A percentile compares a stretch with the other conserved stretches of the same genome.
phyloP scores from a whole-genome alignment of 2,888 invertebrate genomes.

The Cephus pygmeus region DNA sequence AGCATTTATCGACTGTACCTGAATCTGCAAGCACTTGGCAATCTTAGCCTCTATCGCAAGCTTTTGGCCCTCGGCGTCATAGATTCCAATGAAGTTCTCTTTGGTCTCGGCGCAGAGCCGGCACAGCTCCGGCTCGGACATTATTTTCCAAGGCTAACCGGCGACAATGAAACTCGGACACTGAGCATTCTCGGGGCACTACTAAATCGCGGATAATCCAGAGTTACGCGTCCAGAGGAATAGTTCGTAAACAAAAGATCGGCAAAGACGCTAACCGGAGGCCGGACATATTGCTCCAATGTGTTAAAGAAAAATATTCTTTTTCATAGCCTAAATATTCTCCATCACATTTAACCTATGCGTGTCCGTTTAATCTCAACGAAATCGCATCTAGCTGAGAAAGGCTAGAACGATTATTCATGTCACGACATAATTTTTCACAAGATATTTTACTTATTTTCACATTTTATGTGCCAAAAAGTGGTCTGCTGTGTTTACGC shows the following conservation, averaged over 20 bases:
- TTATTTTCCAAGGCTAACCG: constrained; percentile 29
- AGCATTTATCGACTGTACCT: constrained; percentile 45
- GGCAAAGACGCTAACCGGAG: constrained; percentile 44
- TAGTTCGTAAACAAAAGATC: constrained; percentile 51
- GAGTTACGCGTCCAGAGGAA: constrained; percentile 4
- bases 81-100: constrained; percentile 63
- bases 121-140: constrained; percentile 60
- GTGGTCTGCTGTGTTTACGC: constrained; percentile 27
- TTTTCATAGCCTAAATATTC: neutral
- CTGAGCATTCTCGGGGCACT: neutral
- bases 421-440: constrained; percentile 6
- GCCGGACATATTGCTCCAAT: constrained; percentile 52
- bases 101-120: constrained; percentile 66
- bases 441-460: constrained; percentile 14
- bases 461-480: constrained; percentile 28
- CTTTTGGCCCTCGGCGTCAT: constrained; percentile 64
- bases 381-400: neutral
- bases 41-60: constrained; percentile 63
- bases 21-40: constrained; percentile 64
- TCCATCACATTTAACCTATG: neutral
- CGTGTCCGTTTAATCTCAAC: neutral
- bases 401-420: constrained; percentile 10
- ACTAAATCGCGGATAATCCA: neutral
- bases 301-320: neutral
- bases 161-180: neutral